A percentile compares a stretch with the other conserved stretches of the same genome.
These are phyloP conservation scores for Drosophila sp. DNA, from an alignment of 1,140 invertebrate genomes.

Conservation along the genomic window DNA sequence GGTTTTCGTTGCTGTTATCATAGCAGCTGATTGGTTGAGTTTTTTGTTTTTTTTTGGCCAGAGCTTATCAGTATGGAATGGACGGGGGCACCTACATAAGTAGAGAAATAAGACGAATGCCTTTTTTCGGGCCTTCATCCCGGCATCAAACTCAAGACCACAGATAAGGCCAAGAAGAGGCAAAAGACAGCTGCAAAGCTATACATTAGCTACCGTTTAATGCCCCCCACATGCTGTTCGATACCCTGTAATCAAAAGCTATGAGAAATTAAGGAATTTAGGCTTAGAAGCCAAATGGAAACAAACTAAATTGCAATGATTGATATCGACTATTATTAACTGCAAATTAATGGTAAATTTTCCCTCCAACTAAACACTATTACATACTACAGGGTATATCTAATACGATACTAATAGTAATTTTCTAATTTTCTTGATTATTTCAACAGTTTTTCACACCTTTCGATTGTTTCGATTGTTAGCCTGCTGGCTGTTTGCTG, in stretches of 20 bases:
- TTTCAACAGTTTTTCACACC: conserved; percentile 1
- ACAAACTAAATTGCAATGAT: too few relatives aligned
- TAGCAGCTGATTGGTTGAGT: conserved; percentile 2
- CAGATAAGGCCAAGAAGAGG: background rate
- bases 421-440: background rate
- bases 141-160: conserved; percentile 5
- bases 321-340: too few relatives aligned
- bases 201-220: background rate
- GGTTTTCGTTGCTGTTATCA: background rate
- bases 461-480: background rate
- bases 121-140: conserved; percentile 9
- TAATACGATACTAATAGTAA: background rate
- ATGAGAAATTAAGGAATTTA: too few relatives aligned
- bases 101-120: conserved; percentile 2
- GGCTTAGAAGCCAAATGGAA: too few relatives aligned
- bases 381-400: background rate
- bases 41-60: background rate
- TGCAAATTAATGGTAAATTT: too few relatives aligned
- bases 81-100: background rate
- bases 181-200: background rate
- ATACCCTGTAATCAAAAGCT: background rate
- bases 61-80: background rate
- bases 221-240: background rate
- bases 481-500: background rate
- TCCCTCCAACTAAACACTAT: too few relatives aligned